Base-by-base conservation (phyloP, 2,888 invertebrate genomes). In the Chouioia cunea region DNA sequence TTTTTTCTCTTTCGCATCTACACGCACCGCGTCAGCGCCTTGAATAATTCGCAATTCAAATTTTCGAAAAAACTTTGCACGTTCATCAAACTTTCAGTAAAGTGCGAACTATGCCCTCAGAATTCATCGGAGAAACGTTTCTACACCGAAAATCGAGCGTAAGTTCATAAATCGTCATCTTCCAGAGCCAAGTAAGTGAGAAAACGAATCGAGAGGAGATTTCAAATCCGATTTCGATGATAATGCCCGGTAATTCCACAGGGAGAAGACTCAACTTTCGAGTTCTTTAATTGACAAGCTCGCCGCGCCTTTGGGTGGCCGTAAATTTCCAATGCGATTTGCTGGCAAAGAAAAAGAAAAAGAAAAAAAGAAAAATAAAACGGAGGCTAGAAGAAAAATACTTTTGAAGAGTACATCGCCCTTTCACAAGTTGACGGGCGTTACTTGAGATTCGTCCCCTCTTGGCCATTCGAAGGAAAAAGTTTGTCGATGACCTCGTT, bases 361-460 rank as follows among this genome's bases (percentile, higher is more conserved):
- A 1, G 16, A 3, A 22, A 47, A 20, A 59, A n/a, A 46, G 0
- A 20, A 8, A 18, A 62, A 6, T 10, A 52, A 27, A 27, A 36
- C 27, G 20, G 53, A 23, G n/a, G 27, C 22, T 44, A 23, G 43
- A 53, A 6, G 57, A 64, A 58, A 53, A 69, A 60, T 36, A 36
- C 4, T 36, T 36, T 36, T 36, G 36, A 36, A 36, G 36, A 36
- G 36, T 36, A 36, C 36, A 12, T n/a, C 36, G 36, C 36, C 4
- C 27, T 3, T 6, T 27, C 27, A 12, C 36, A 10, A 36, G 36
- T 36, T 36, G 36, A 36, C 10, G 36, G 36, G 36, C 36, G 62
- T 68, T 72, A 68, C 71, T 72, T 72, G 71, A 68, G 68, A 72
- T 72, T 72, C 71, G 54, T 72, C 59, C 60, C 58, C 60, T 60